These are phyloP conservation scores for Graphium colonna DNA, from an alignment of 2,888 invertebrate genomes.

Conservation along the genomic window DNA sequence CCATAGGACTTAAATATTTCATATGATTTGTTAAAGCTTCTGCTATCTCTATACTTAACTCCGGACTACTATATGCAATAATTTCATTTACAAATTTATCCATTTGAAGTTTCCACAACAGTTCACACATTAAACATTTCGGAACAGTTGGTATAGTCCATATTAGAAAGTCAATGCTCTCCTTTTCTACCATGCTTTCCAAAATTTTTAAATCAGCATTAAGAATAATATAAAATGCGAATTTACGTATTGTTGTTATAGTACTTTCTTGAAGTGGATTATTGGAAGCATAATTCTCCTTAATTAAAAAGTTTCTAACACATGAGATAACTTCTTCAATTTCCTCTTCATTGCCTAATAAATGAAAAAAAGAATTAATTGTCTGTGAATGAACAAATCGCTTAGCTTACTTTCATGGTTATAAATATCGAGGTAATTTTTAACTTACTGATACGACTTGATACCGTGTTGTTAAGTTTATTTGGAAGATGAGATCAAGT, in stretches of 20 bases:
- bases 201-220: slow-evolving; percentile 57
- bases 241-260: slow-evolving; percentile 42
- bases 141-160: slow-evolving; percentile 61
- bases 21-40: slow-evolving; percentile 52
- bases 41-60: slow-evolving; percentile 53
- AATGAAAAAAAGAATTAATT: slow-evolving; percentile 3
- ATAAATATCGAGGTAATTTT: too few relatives aligned
- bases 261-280: slow-evolving; percentile 37
- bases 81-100: slow-evolving; percentile 55
- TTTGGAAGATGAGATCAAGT: too few relatives aligned
- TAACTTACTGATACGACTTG: too few relatives aligned
- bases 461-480: too few relatives aligned
- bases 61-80: slow-evolving; percentile 50
- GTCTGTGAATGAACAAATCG: slow-evolving; percentile 9
- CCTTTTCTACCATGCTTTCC: slow-evolving; percentile 49
- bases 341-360: slow-evolving; percentile 66
- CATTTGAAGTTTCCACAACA: slow-evolving; percentile 60
- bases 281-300: slow-evolving; percentile 44
- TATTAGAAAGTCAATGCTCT: slow-evolving; percentile 54
- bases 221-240: slow-evolving; percentile 57
- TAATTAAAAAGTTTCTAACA: slow-evolving; percentile 46
- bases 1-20: slow-evolving; percentile 54
- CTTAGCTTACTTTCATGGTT: too few relatives aligned
- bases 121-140: slow-evolving; percentile 60
- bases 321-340: slow-evolving; percentile 45